Evolutionary conservation across 35 echinoderm and acorn worm species (phyloP), one percentile per base, ranked within the genome.

Genomic region (Hemicentrotus pulcherrimus): DNA sequence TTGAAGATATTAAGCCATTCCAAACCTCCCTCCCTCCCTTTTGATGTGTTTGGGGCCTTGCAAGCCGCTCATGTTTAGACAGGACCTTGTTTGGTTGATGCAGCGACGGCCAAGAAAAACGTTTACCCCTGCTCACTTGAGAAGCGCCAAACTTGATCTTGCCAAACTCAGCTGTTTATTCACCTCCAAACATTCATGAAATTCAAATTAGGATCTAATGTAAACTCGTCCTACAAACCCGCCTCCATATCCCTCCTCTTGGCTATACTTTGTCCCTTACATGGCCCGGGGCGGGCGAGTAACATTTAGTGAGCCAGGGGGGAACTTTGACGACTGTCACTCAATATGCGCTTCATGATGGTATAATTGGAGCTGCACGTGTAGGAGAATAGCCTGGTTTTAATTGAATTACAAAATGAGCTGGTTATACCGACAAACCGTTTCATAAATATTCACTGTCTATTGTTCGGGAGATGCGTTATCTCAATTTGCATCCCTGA

Each of bases 151-250:
- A 90, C 88, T 90, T 90, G 88, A 90, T 90, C 32, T 41, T 30
- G 31, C 88, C 31, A 90, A 10, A 19, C 88, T 47, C 32, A 46
- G 88, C 88, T 90, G 88, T 90, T 90, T 90, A 46, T 90, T 90
- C 88, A 32, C 32, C 88, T 90, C 88, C 1, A 32, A 90, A 90
- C 88, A 90, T 90, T 90, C 88, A 90, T 90, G 88, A 90, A 90
- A 90, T 90, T 90, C 88, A 90, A 90, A 90, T 90, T 9, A 11
- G 32, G 88, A 46, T 45, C 88, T 45, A 90, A 33, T 47, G 88
- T 78, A 78, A 90, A 90, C 32, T 41, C 18, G 88, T 45, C 31
- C 5, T 45, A 13, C 86, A 11, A 15, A 9, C 88, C 32, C n/a
- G 46, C 65, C 88, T 90, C 88, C 88, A 47, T n/a, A n/a, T 47